These are phyloP conservation scores for Solenopsis fugax DNA, from an alignment of 1,140 invertebrate genomes.

Conservation along the genomic window DNA sequence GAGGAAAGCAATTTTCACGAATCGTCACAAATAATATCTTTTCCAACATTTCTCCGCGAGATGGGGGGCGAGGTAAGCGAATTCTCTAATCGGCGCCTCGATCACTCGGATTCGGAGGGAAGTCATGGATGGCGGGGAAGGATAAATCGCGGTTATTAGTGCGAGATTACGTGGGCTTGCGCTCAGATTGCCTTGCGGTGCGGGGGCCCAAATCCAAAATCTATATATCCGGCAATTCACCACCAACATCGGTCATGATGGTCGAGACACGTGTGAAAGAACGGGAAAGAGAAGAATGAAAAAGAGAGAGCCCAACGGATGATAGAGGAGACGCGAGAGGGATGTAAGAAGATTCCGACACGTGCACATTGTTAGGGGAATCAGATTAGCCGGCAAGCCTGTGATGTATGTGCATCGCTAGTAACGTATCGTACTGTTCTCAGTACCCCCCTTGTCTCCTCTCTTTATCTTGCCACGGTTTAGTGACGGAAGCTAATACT, in stretches of 20 bases:
- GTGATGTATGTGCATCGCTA: slow-evolving; percentile 85
- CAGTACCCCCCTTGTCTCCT: not conserved
- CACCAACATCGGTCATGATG: slow-evolving; percentile 41
- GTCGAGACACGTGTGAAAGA: slow-evolving; percentile 40
- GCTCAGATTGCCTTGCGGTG: slow-evolving; percentile 79
- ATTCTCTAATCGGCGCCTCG: slow-evolving; percentile 72
- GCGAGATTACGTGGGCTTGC: slow-evolving; percentile 84
- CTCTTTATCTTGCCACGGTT: slow-evolving; percentile 52
- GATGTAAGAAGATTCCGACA: slow-evolving; percentile 86
- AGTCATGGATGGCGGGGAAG: slow-evolving; percentile 65
- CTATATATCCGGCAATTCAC: slow-evolving; percentile 78
- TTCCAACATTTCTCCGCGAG: not conserved
- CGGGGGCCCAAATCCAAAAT: slow-evolving; percentile 84
- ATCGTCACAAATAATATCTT: slow-evolving; percentile 52
- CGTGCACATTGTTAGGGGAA: slow-evolving; percentile 87
- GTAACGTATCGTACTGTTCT: slow-evolving; percentile 75
- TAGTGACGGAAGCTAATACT: slow-evolving; percentile 75
- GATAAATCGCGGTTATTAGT: slow-evolving; percentile 87
- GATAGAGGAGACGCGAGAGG: slow-evolving; percentile 69
- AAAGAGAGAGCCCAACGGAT: slow-evolving; percentile 56
- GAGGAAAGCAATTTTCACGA: slow-evolving; percentile 40
- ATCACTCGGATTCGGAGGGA: slow-evolving; percentile 59
- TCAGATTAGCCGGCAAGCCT: slow-evolving; percentile 86
- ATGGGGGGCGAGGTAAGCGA: not conserved
- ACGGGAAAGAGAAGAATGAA: slow-evolving; percentile 58